These are phyloP conservation scores for Microcebus jonahi DNA, from an alignment of 2,113 vertebrate genomes.

Conservation along the genomic window DNA sequence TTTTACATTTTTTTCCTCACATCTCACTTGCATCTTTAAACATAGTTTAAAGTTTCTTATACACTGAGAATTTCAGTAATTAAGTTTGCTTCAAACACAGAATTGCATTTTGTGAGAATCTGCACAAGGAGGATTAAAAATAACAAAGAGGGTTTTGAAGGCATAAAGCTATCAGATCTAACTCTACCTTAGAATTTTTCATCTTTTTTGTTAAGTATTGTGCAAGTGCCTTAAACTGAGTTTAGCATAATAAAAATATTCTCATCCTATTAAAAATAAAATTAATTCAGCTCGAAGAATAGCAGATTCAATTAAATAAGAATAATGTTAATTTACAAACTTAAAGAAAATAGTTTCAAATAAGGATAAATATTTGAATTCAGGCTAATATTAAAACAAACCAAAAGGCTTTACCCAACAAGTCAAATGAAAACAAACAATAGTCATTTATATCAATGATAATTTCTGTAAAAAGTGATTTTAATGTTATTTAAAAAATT, in stretches of 20 bases:
- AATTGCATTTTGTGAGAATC: conserved; percentile 42
- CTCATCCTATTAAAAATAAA: not conserved
- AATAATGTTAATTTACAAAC: not conserved
- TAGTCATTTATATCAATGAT: not conserved
- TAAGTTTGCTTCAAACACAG: conserved; percentile 4
- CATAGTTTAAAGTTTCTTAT: conserved; percentile 34
- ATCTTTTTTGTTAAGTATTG: conserved; percentile 42
- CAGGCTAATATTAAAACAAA: not conserved
- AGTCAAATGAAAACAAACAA: not conserved
- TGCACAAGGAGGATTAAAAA: conserved; percentile 26
- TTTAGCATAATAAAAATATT: conserved; percentile 23
- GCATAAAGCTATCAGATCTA: conserved; percentile 42
- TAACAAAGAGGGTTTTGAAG: conserved; percentile 25
- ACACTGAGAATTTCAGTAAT: conserved; percentile 35
- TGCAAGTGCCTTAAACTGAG: not conserved
- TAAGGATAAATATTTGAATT: not conserved
- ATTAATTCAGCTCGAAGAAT: not conserved
- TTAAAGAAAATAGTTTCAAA: not conserved
- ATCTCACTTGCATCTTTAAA: conserved; percentile 27
- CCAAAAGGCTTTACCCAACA: not conserved
- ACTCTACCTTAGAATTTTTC: not conserved
- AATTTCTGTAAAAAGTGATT: not conserved
- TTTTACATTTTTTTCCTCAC: not conserved
- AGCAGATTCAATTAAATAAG: not conserved
- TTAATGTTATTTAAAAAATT: not conserved